These are phyloP conservation scores for Apotomis betuletana DNA, from an alignment of 2,888 invertebrate genomes.

Conservation along the genomic window DNA sequence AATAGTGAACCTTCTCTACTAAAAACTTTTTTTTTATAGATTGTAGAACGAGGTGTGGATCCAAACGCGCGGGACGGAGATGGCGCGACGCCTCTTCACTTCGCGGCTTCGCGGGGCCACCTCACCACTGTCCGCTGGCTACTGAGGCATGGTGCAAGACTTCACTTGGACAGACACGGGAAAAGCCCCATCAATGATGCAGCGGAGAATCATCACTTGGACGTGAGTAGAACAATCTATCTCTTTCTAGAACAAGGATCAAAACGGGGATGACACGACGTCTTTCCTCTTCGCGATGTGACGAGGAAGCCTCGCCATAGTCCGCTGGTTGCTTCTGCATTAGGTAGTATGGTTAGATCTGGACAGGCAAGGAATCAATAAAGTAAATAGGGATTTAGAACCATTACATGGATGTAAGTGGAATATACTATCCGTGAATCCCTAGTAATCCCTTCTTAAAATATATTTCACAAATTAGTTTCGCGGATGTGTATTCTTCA, in stretches of 20 bases:
- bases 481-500: no score
- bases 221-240: slow-evolving; percentile 80
- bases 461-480: no score
- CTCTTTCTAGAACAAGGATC: background rate
- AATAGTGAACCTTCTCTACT: background rate
- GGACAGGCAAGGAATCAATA: no score
- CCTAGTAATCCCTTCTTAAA: no score
- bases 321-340: background rate
- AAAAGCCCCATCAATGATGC: slow-evolving; percentile 96
- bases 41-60: slow-evolving; percentile 92
- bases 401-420: no score
- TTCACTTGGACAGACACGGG: slow-evolving; percentile 92
- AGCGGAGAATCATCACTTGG: slow-evolving; percentile 94
- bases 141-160: slow-evolving; percentile 90
- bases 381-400: no score
- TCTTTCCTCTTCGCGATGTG: background rate
- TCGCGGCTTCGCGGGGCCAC: slow-evolving; percentile 93
- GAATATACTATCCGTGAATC: no score
- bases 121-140: slow-evolving; percentile 92
- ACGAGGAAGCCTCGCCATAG: background rate
- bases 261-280: background rate
- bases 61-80: slow-evolving; percentile 94
- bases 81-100: slow-evolving; percentile 94
- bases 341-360: no score
- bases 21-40: slow-evolving; percentile 75